Percentiles rank a stretch among this genome's conserved stretches.
These are phyloP conservation scores for Pachydiplax longipennis DNA, from an alignment of 2,888 invertebrate genomes.

Conservation along the genomic window DNA sequence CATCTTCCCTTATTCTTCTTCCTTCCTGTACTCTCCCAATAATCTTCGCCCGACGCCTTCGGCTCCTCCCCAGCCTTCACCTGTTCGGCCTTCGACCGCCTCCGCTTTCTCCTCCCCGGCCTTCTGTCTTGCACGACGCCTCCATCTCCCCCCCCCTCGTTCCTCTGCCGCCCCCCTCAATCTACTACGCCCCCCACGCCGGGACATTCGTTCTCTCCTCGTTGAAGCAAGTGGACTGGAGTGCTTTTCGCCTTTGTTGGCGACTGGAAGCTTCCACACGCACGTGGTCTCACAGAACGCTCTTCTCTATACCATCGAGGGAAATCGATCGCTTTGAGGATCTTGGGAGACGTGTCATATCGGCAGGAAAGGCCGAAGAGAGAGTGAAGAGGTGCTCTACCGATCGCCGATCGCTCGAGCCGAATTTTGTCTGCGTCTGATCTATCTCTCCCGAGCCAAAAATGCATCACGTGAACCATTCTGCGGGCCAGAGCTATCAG, in stretches of 20 bases:
- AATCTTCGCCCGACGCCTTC: not conserved
- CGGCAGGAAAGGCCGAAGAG: not conserved
- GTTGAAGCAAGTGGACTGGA: slow-evolving; percentile 35
- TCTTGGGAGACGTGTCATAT: not conserved
- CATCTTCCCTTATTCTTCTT: not conserved
- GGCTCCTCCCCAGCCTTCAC: slow-evolving; percentile 37
- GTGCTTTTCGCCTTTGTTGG: slow-evolving; percentile 11
- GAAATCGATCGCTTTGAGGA: not conserved
- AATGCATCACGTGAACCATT: not conserved
- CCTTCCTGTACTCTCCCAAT: not conserved
- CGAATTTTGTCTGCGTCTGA: not conserved
- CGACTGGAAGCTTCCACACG: not conserved
- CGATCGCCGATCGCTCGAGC: not conserved
- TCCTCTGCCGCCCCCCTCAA: not conserved
- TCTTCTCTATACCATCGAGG: not conserved
- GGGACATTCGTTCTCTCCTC: slow-evolving; percentile 41
- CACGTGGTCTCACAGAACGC: not conserved
- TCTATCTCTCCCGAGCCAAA: not conserved
- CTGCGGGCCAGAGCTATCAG: not conserved
- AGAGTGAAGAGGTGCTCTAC: not conserved
- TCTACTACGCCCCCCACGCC: slow-evolving; percentile 22
- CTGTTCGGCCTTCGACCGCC: slow-evolving; percentile 24
- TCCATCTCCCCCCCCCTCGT: not conserved
- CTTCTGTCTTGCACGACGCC: slow-evolving; percentile 17
- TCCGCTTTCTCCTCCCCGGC: slow-evolving; percentile 10